phyloP scores from a whole-genome alignment of 2,797 vertebrate genomes.

The Trachurus trachurus region DNA sequence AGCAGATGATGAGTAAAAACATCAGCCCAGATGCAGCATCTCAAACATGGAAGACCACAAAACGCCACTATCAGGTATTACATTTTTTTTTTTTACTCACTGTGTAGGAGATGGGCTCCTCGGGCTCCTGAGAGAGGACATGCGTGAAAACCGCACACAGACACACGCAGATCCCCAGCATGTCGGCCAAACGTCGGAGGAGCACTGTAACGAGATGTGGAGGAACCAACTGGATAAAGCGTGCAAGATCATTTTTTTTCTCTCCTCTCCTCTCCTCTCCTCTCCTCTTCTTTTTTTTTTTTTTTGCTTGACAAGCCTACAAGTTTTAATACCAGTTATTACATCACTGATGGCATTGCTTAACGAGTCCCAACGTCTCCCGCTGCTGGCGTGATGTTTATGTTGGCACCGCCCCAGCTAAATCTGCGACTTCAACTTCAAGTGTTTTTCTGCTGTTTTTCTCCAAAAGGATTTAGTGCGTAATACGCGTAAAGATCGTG shows the following conservation, averaged over 20 bases:
- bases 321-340: slow-evolving; percentile 84
- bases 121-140: slow-evolving; percentile 90
- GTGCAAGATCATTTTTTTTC: slow-evolving; percentile 66
- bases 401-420: slow-evolving; percentile 79
- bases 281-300: background rate
- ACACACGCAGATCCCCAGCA: slow-evolving; percentile 84
- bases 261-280: too few relatives aligned
- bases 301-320: slow-evolving; percentile 75
- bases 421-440: slow-evolving; percentile 76
- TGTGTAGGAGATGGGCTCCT: slow-evolving; percentile 95
- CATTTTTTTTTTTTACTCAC: slow-evolving; percentile 82
- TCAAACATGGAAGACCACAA: background rate
- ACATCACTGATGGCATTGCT: slow-evolving; percentile 83
- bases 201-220: slow-evolving; percentile 65
- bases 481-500: slow-evolving; percentile 78
- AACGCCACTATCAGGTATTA: background rate
- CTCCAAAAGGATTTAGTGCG: slow-evolving; percentile 74
- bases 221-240: slow-evolving; percentile 54
- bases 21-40: background rate
- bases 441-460: slow-evolving; percentile 78
- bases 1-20: background rate
- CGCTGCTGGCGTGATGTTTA: slow-evolving; percentile 79
- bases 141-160: slow-evolving; percentile 85
- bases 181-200: slow-evolving; percentile 69
- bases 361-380: slow-evolving; percentile 85